Evolutionary conservation across 2,113 vertebrate species (phyloP), one percentile per base, ranked within the genome.

Genomic region (Cercocebus atys): DNA sequence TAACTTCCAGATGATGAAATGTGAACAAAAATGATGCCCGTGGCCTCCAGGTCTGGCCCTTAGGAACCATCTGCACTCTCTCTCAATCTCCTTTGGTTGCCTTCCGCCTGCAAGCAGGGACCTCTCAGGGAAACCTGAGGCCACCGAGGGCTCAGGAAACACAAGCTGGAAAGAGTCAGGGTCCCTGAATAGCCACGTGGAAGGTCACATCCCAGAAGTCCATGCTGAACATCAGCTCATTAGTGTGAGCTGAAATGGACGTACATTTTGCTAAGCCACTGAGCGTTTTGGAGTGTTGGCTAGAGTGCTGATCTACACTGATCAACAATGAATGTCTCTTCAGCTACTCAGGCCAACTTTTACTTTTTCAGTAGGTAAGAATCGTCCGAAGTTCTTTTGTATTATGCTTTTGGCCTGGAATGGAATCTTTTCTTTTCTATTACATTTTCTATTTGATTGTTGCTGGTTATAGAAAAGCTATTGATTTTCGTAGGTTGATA

Each of bases 221-320:
- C 7, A 50, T 32, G 16, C 8, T 14, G 0, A 55, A 0, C 61
- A 30, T 30, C 61, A 64, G 27, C 61, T 3, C 10, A 4, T 23
- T 14, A 23, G 2, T 1, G 61, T 3, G 64, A 38, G 22, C 23
- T 18, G 40, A 27, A 30, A 4, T 1, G 4, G 17, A 2, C 16
- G 1, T 43, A 0, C 3, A 0, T 17, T 79, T 10, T 18, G 38
- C 16, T 17, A 11, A 83, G 30, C 5, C 27, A 14, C 64, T 3
- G 40, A 32, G 73, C 6, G 0, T 1, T 45, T 0, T 5, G 52
- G 8, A 16, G 18, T 6, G 3, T 3, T 22, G 55, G 22, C 73
- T 11, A 0, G 0, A 1, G 7, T 0, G 23, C 4, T 18, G 8
- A 30, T 18, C 14, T 6, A 1, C 6, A 7, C 30, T 20, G 59